These are phyloP conservation scores for Accipiter virgatus DNA, from an alignment of 2,113 vertebrate genomes.

Conservation along the genomic window DNA sequence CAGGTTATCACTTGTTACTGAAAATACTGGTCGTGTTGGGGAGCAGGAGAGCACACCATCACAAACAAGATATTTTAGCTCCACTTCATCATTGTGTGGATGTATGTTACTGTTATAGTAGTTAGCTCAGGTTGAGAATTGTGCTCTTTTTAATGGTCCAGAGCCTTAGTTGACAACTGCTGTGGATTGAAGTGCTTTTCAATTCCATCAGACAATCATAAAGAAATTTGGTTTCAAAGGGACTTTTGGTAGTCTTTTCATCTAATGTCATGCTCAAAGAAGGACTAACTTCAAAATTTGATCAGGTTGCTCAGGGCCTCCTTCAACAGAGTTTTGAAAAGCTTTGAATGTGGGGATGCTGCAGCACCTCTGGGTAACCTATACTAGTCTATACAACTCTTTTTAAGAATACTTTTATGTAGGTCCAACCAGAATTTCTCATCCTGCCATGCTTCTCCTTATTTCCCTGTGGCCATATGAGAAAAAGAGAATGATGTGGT, in stretches of 20 bases:
- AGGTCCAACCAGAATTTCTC: not conserved
- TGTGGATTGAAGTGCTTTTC: not conserved
- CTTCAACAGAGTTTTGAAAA: not conserved
- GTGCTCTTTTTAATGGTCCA: not conserved
- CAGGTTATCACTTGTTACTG: too few species aligned
- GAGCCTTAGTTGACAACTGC: not conserved
- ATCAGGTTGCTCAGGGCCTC: not conserved
- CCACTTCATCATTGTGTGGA: not conserved
- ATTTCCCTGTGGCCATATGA: not conserved
- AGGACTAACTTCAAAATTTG: not conserved
- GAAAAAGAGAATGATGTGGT: not conserved
- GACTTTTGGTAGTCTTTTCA: not conserved
- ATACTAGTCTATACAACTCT: not conserved
- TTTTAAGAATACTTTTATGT: not conserved
- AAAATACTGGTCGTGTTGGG: too few species aligned
- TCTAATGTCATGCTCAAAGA: not conserved
- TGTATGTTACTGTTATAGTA: not conserved
- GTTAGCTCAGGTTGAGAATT: not conserved
- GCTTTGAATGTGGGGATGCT: not conserved
- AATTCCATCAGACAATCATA: not conserved
- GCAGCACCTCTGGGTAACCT: not conserved
- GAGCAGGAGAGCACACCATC: too few species aligned
- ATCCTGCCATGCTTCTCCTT: not conserved
- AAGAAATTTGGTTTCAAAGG: not conserved
- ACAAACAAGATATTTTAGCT: not conserved